Evolutionary conservation across 1,140 invertebrate species (phyloP).

Genomic region (Ceratitis capitata): DNA sequence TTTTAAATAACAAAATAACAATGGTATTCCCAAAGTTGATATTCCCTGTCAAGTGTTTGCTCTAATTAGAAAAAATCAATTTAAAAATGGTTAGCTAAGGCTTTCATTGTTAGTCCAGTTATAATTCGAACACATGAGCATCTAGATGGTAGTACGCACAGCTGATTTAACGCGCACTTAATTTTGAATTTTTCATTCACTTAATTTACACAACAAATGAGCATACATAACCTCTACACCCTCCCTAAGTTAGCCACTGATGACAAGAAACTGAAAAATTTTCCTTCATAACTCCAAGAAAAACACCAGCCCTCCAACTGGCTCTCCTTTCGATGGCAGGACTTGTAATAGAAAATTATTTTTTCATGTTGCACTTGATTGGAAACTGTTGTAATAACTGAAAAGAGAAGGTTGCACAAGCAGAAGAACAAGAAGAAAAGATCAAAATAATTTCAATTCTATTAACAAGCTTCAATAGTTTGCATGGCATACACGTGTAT

Average conservation of each 20-base stretch:
- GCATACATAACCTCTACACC: background rate
- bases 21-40: no score
- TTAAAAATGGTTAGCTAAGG: no score
- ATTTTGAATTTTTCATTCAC: background rate
- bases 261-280: background rate
- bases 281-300: background rate
- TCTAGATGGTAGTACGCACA: no score
- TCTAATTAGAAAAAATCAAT: no score
- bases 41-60: no score
- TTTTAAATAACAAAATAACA: no score
- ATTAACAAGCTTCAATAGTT: background rate
- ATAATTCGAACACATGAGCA: no score
- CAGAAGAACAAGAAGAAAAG: background rate
- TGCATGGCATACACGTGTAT: background rate
- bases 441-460: background rate
- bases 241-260: background rate
- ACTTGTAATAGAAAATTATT: conserved; percentile 1
- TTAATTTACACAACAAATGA: background rate
- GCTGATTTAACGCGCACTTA: no score
- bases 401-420: no score
- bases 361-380: conserved; percentile 17
- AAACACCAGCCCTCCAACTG: no score
- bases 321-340: no score
- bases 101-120: no score
- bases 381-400: conserved; percentile 37